phyloP scores from a whole-genome alignment of 2,113 vertebrate genomes.

The Ciconia maguari region DNA sequence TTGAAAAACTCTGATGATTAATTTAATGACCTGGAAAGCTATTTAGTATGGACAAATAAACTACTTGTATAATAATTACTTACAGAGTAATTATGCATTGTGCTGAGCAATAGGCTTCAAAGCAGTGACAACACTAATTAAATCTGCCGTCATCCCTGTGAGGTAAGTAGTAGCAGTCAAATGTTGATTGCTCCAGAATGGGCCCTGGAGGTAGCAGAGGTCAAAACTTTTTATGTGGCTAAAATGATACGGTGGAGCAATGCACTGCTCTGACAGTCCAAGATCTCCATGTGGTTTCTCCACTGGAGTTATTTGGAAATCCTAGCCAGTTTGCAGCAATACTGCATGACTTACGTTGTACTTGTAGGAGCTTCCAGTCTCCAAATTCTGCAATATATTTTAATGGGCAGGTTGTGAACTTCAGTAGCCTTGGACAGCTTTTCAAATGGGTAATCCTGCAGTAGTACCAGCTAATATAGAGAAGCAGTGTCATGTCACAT shows the following conservation, averaged over 20 bases:
- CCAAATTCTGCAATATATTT: background rate
- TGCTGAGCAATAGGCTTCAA: background rate
- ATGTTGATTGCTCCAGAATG: background rate
- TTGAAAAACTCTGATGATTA: background rate
- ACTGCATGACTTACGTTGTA: rapidly evolving
- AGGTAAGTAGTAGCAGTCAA: background rate
- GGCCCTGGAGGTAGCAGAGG: background rate
- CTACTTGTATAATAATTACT: background rate
- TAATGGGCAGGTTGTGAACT: background rate
- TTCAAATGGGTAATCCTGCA: background rate
- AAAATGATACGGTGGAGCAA: background rate
- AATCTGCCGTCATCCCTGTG: background rate
- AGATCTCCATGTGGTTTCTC: background rate
- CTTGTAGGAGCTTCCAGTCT: background rate
- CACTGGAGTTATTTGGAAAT: background rate
- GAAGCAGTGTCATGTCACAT: background rate
- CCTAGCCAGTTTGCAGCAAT: background rate
- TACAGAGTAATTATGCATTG: background rate
- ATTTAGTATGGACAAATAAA: background rate
- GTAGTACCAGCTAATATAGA: background rate
- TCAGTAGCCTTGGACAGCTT: background rate
- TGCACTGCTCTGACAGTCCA: background rate
- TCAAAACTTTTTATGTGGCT: background rate
- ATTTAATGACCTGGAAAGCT: background rate
- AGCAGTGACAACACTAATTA: background rate